Evolutionary conservation across 2,113 vertebrate species (phyloP).

Genomic region (Origma solitaria): DNA sequence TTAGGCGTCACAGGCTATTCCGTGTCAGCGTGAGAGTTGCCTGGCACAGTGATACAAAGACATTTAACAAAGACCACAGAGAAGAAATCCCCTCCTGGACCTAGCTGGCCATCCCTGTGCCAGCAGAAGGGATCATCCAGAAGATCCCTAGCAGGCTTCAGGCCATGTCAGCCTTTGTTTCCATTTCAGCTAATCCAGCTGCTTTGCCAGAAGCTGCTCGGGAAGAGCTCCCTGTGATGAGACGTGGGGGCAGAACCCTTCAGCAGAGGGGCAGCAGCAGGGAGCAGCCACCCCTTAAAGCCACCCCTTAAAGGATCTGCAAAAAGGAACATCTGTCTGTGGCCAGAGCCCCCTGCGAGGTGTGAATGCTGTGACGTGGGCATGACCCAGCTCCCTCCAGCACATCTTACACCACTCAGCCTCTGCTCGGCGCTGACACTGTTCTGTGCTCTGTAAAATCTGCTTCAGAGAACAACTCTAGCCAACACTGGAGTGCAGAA

Average conservation of each 20-base stretch:
- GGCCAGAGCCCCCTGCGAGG: neutral
- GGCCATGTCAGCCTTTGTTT: neutral
- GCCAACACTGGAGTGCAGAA: neutral
- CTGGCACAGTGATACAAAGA: neutral
- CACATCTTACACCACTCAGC: neutral
- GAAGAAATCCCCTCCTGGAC: constrained; percentile 21
- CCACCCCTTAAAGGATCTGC: no score
- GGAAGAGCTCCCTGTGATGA: neutral
- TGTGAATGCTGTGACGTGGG: neutral
- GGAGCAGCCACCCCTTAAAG: neutral
- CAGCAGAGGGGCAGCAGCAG: neutral
- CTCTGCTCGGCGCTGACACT: neutral
- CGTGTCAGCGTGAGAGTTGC: neutral
- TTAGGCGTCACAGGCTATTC: neutral
- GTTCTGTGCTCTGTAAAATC: neutral
- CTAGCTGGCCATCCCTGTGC: neutral
- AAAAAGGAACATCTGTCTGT: neutral
- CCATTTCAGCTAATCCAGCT: neutral
- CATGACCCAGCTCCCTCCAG: neutral
- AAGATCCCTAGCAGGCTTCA: neutral
- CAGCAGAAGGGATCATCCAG: neutral
- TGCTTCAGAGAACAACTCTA: neutral
- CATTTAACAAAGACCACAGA: neutral
- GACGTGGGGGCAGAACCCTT: neutral
- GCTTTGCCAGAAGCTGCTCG: neutral